These are phyloP conservation scores for Ectropis grisescens DNA, from an alignment of 1,140 invertebrate species.

Conservation along the genomic window DNA sequence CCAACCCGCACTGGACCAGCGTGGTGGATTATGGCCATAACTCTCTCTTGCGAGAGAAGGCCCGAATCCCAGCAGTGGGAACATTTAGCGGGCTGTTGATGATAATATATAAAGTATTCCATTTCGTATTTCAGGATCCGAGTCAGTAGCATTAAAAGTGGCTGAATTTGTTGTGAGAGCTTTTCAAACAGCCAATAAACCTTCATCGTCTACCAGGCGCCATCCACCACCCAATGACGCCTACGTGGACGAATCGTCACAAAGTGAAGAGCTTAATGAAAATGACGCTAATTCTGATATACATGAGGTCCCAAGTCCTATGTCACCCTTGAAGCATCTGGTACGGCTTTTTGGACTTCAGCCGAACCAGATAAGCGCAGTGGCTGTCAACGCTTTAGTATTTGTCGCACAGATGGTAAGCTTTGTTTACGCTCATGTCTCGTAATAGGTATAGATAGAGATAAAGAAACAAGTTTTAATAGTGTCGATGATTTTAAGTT, in stretches of 20 bases:
- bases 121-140: slow-evolving; percentile 27
- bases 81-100: too few relatives aligned
- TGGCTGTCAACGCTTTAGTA: slow-evolving; percentile 84
- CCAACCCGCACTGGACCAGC: too few relatives aligned
- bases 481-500: too few relatives aligned
- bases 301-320: slow-evolving; percentile 23
- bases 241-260: slow-evolving; percentile 7
- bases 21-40: too few relatives aligned
- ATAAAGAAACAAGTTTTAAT: too few relatives aligned
- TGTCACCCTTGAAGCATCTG: slow-evolving; percentile 61
- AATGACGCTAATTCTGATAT: slow-evolving; percentile 24
- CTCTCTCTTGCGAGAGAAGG: too few relatives aligned
- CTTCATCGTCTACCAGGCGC: slow-evolving; percentile 10
- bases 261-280: slow-evolving; percentile 19
- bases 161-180: slow-evolving; percentile 58
- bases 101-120: too few relatives aligned
- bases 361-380: slow-evolving; percentile 79
- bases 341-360: slow-evolving; percentile 81
- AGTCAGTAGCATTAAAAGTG: slow-evolving; percentile 52
- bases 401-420: slow-evolving; percentile 87
- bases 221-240: slow-evolving; percentile 8
- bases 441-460: too few relatives aligned
- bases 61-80: too few relatives aligned
- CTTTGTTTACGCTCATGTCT: too few relatives aligned
- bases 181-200: slow-evolving; percentile 34